Percentiles rank a stretch among this genome's conserved stretches.
These are phyloP conservation scores for Neosilurus hyrtlii DNA, from an alignment of 2,797 vertebrate species.

Conservation along the genomic window DNA sequence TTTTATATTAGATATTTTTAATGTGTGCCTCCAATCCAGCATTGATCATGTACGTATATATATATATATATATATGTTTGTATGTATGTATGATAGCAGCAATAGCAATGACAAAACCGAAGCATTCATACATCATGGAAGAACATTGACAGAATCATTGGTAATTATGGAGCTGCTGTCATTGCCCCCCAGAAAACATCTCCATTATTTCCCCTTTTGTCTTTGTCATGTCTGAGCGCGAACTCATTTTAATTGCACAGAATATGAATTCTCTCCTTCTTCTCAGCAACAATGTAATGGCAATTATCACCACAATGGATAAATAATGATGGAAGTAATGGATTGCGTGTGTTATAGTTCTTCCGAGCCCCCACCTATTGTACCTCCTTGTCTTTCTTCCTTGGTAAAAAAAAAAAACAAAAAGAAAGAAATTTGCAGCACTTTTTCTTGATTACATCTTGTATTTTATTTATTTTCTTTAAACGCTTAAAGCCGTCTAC, in stretches of 20 bases:
- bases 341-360: constrained; percentile 1
- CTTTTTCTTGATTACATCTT: constrained; percentile 14
- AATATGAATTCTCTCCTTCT: constrained; percentile 38
- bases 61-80: too few relatives aligned
- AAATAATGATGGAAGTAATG: constrained; percentile 39
- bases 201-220: constrained; percentile 34
- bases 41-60: too few relatives aligned
- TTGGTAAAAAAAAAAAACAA: not conserved
- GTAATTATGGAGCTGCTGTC: constrained; percentile 16
- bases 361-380: not conserved
- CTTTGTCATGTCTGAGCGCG: constrained; percentile 22
- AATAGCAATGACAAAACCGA: not conserved
- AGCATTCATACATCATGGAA: not conserved
- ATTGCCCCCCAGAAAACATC: constrained; percentile 2
- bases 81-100: not conserved
- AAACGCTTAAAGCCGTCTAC: not conserved
- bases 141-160: not conserved
- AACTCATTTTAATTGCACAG: constrained; percentile 42
- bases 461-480: not conserved
- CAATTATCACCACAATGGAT: constrained; percentile 43
- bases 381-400: constrained; percentile 1
- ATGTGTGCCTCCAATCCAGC: too few relatives aligned
- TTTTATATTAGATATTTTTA: too few relatives aligned
- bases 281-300: constrained; percentile 39
- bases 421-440: not conserved